Conservation (phyloP, 2,797 vertebrate species). For the Acrossocheilus wenchowensis region DNA sequence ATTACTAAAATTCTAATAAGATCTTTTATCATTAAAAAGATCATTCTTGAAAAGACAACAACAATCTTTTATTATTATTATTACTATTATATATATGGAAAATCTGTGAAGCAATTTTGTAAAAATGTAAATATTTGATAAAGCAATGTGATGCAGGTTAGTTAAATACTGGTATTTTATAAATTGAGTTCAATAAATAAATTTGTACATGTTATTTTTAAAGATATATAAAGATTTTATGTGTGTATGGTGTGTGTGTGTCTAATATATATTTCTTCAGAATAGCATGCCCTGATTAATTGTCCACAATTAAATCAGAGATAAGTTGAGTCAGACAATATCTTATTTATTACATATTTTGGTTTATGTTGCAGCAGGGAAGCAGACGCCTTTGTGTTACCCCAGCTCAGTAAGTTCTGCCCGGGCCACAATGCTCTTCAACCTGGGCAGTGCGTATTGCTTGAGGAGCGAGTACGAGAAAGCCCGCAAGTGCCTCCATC, state of each 20-base stretch:
- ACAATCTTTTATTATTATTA: neutral
- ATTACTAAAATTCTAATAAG: too few species aligned
- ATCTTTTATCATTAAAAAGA: too few species aligned
- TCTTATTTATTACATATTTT: slow-evolving; percentile 4
- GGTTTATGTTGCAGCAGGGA: slow-evolving; percentile 82
- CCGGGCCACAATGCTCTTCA: slow-evolving; percentile 96
- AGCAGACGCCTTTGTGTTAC: slow-evolving; percentile 92
- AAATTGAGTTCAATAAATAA: too few species aligned
- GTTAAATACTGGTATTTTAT: too few species aligned
- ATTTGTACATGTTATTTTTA: neutral
- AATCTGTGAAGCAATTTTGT: neutral
- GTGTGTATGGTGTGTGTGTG: too few species aligned
- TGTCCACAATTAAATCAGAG: neutral
- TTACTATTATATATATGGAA: neutral
- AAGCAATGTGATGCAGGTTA: too few species aligned
- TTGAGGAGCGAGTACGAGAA: slow-evolving; percentile 97
- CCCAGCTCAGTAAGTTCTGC: slow-evolving; percentile 93
- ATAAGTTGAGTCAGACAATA: neutral
- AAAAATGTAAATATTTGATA: neutral
- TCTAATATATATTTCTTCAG: neutral
- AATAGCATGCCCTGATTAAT: neutral
- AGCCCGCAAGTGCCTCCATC: slow-evolving; percentile 93
- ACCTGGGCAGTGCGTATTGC: slow-evolving; percentile 96
- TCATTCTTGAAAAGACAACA: too few species aligned
- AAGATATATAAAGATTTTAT: neutral